Percentiles rank a stretch among this genome's conserved stretches.
Evolutionary conservation across 2,797 vertebrate genomes (phyloP).

Genomic region (Diglossa cyanea): DNA sequence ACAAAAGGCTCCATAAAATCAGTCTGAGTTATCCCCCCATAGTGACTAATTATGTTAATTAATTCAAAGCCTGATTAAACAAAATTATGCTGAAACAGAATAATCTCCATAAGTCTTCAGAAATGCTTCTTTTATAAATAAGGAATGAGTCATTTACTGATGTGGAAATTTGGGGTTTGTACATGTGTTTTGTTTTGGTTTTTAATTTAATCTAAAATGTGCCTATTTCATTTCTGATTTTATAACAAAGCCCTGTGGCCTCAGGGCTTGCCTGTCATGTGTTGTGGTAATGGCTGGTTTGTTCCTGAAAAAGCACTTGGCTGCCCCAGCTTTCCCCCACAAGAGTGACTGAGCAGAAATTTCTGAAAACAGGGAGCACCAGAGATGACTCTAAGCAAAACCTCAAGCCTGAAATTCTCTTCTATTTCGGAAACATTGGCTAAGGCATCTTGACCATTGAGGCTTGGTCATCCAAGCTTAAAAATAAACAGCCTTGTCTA

Average conservation of each 20-base stretch:
- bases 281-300: not conserved
- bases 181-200: not conserved
- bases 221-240: not conserved
- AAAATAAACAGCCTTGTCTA: not conserved
- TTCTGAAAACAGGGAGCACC: not conserved
- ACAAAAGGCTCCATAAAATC: conserved; percentile 42
- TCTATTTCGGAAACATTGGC: not conserved
- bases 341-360: not conserved
- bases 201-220: not conserved
- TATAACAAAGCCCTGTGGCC: not conserved
- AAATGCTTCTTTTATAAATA: not conserved
- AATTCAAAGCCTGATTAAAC: conserved; percentile 57
- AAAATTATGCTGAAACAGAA: conserved; percentile 10
- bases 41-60: conserved; percentile 46
- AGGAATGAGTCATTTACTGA: not conserved
- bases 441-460: not conserved
- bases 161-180: not conserved
- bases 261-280: not conserved
- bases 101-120: not conserved
- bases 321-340: not conserved
- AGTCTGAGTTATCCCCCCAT: not conserved
- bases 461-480: not conserved
- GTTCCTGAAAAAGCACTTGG: not conserved
- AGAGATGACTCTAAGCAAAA: not conserved
- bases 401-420: not conserved